Percentiles rank a stretch among this genome's conserved stretches.
These are phyloP conservation scores for Eidolon helvum DNA, from an alignment of 2,113 vertebrate species.

Conservation along the genomic window DNA sequence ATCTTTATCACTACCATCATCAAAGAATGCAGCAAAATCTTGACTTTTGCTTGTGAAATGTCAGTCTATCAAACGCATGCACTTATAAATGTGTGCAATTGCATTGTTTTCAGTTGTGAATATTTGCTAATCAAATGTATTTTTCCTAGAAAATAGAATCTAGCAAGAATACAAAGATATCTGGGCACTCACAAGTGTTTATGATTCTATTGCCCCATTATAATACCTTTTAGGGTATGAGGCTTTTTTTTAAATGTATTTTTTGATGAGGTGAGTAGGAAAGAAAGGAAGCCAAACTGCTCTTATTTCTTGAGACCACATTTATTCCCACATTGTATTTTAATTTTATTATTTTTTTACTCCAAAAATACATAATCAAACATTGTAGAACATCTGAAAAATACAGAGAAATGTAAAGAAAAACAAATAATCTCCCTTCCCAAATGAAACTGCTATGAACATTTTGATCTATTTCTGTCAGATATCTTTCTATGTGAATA, in stretches of 20 bases:
- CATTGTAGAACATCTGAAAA: background rate
- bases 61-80: background rate
- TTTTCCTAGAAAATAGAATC: background rate
- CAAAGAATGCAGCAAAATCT: background rate
- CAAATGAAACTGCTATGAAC: background rate
- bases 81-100: background rate
- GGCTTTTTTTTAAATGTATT: background rate
- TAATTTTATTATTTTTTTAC: constrained; percentile 23
- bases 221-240: background rate
- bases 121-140: background rate
- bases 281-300: background rate
- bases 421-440: background rate
- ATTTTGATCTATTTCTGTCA: background rate
- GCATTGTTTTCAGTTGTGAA: background rate
- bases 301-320: background rate
- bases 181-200: background rate
- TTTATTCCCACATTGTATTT: background rate
- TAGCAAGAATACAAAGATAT: background rate
- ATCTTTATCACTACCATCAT: background rate
- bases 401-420: background rate
- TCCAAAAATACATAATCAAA: background rate
- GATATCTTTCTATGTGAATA: background rate
- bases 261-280: background rate
- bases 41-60: background rate
- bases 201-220: background rate